phyloP scores from a whole-genome alignment of 37 sponge, comb jelly and placozoan species.

The Cliona cf. orientalis region DNA sequence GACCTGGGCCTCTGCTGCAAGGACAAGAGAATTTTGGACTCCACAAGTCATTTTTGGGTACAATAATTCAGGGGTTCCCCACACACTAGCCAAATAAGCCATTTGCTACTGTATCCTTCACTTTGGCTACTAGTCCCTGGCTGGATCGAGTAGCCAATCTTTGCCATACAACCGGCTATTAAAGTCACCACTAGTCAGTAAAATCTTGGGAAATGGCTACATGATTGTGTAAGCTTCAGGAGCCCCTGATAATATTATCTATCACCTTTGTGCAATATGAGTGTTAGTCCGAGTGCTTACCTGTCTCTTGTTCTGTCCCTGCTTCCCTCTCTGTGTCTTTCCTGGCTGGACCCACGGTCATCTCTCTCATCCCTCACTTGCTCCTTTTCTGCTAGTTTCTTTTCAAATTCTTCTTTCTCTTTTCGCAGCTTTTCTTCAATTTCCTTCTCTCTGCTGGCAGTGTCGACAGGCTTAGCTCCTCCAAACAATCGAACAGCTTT shows the following conservation, averaged over 20 bases:
- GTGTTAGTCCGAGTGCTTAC: background rate
- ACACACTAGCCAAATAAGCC: no score
- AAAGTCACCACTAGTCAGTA: no score
- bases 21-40: background rate
- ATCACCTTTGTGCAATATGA: background rate
- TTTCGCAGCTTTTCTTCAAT: conserved; percentile 35
- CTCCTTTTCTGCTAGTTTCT: conserved; percentile 8
- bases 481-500: conserved; percentile 67
- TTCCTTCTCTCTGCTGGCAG: conserved; percentile 50
- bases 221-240: no score
- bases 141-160: no score
- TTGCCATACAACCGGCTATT: no score
- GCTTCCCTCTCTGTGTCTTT: background rate
- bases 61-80: no score
- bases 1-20: background rate
- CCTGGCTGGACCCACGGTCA: background rate
- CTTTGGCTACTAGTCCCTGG: no score
- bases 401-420: conserved; percentile 9
- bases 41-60: no score
- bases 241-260: no score
- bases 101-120: no score
- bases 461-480: conserved; percentile 85
- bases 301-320: background rate
- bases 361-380: background rate
- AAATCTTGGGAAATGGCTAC: no score